A percentile compares a stretch with the other conserved stretches of the same genome.
phyloP scores from a whole-genome alignment of 2,113 vertebrate species.

The Aegotheles bennettii region DNA sequence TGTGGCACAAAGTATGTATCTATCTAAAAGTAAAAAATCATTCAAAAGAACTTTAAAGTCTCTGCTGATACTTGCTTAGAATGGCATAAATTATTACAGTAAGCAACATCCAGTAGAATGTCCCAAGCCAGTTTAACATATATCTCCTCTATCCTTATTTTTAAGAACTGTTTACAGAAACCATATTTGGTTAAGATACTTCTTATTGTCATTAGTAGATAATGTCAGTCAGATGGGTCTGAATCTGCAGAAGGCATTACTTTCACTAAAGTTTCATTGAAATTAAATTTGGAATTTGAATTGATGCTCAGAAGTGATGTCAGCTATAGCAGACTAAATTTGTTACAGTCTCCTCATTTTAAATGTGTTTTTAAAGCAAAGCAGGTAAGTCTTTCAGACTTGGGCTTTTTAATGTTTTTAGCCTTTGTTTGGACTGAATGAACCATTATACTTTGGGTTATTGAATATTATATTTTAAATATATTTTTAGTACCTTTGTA shows the following conservation, averaged over 20 bases:
- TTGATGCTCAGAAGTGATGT: conserved; percentile 51
- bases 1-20: background rate
- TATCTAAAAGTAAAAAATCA: background rate
- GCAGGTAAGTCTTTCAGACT: conserved; percentile 29
- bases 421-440: background rate
- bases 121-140: background rate
- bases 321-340: conserved; percentile 58
- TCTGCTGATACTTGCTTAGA: background rate
- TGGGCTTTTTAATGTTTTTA: conserved; percentile 22
- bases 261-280: conserved; percentile 28
- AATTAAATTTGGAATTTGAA: conserved; percentile 67
- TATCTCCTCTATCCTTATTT: background rate
- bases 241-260: conserved; percentile 52
- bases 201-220: background rate
- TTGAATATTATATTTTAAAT: background rate
- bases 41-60: background rate
- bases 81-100: background rate
- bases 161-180: conserved; percentile 12
- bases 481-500: background rate
- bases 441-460: background rate
- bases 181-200: conserved; percentile 15
- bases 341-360: conserved; percentile 41
- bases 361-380: conserved; percentile 47
- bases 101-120: background rate
- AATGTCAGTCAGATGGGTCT: conserved; percentile 30